Base-by-base conservation (phyloP, 2,888 invertebrate genomes). In the Lasioglossum calceatum region DNA sequence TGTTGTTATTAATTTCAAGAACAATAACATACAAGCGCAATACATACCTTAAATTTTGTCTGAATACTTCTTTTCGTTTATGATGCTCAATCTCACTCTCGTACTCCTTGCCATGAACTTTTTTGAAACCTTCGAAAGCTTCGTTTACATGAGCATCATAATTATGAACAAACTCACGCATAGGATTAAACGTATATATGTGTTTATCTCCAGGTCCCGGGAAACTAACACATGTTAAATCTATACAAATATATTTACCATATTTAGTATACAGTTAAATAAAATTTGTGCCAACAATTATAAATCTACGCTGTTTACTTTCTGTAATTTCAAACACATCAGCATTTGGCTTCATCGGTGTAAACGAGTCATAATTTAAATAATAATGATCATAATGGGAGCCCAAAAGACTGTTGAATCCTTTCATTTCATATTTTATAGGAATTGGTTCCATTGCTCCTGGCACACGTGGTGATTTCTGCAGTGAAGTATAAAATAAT, bases 321-420 rank as follows among this genome's bases (percentile, higher is more conserved):
- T 96, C 92, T 84, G 96, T 96, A 47, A 98, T 94, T 86, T 96
- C 95, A 93, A 98, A 98, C 0, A 97, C 97, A 54, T 96, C 96
- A 72, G 97, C 96, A 85, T 97, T 96, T 67, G 98, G 97, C 64
- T 96, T 96, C 54, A 97, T 97, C 12, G 97, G 96, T 70, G 95
- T 94, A 88, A 95, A 96, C 93, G 95, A 95, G 54, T 97, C 97
- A 93, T 99, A 99, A 72, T 97, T 97, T 75, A 99, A 95, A 94
- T 98, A 98, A 94, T 99, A 99, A 95, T 99, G 99, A 95, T 99
- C 99, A 94, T 98, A 99, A 95, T 99, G 99, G 0, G 99, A 99
- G 0, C 99, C 99, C n/a, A 99, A 96, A 0, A 99, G 96, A 0
- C 97, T 97, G 95, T 99, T 99, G 95, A 97, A 99, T 0, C 99